phyloP scores from a whole-genome alignment of 2,888 invertebrate genomes.

The Diarsia brunnea region DNA sequence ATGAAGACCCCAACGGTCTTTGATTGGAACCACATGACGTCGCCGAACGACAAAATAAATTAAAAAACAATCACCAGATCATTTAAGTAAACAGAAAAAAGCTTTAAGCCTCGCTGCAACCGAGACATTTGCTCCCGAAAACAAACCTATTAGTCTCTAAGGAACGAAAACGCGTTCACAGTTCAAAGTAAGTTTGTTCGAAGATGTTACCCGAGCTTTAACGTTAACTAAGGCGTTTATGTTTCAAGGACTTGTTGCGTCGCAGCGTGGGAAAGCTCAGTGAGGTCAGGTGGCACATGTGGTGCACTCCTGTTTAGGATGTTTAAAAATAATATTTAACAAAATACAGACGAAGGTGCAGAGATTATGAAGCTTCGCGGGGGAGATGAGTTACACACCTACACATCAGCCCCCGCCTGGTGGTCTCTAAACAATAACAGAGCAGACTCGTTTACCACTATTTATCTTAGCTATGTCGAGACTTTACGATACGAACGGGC shows the following conservation, averaged over 20 bases:
- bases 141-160: conserved; percentile 74
- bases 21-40: conserved; percentile 90
- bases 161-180: conserved; percentile 65
- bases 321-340: conserved; percentile 89
- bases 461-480: conserved; percentile 82
- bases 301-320: conserved; percentile 86
- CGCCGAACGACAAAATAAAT: conserved; percentile 87
- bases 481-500: conserved; percentile 74
- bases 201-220: conserved; percentile 73
- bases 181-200: conserved; percentile 73
- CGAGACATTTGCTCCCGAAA: conserved; percentile 87
- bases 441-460: conserved; percentile 71
- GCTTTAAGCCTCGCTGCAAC: conserved; percentile 83
- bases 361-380: conserved; percentile 82
- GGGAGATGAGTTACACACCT: conserved; percentile 77
- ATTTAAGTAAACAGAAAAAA: conserved; percentile 89
- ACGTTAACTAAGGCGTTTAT: conserved; percentile 81
- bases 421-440: conserved; percentile 89
- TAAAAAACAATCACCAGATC: conserved; percentile 90
- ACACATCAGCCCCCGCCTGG: conserved; percentile 73
- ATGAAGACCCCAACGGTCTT: conserved; percentile 80
- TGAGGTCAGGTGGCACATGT: conserved; percentile 90
- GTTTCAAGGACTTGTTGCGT: conserved; percentile 78
- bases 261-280: conserved; percentile 88
- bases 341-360: conserved; percentile 83